phyloP scores from a whole-genome alignment of 2,888 invertebrate species.

The Dioctria rufipes region DNA sequence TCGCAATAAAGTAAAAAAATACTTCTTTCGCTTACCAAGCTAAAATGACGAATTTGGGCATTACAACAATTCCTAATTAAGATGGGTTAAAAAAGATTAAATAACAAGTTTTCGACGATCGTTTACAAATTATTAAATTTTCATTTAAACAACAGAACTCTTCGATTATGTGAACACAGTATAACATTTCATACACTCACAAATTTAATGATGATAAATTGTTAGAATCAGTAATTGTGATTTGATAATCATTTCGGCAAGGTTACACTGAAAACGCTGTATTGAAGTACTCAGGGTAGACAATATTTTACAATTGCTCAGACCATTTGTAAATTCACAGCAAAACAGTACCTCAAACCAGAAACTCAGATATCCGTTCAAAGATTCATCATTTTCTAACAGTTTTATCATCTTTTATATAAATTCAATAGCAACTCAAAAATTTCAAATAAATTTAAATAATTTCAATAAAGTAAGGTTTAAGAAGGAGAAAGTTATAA shows the following conservation, averaged over 20 bases:
- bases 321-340: neutral
- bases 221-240: constrained; percentile 34
- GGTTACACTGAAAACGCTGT: constrained; percentile 9
- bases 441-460: neutral
- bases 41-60: too few species aligned
- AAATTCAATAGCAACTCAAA: constrained; percentile 8
- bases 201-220: neutral
- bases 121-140: too few species aligned
- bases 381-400: constrained; percentile 53
- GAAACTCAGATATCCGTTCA: constrained; percentile 58
- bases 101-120: too few species aligned
- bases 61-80: too few species aligned
- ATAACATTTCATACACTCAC: too few species aligned
- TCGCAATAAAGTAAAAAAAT: too few species aligned
- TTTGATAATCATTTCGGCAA: constrained; percentile 31
- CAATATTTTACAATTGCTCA: constrained; percentile 16
- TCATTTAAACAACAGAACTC: too few species aligned
- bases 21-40: too few species aligned
- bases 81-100: too few species aligned
- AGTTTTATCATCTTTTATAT: constrained; percentile 18
- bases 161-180: too few species aligned
- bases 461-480: neutral
- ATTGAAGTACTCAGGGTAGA: neutral
- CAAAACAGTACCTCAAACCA: constrained; percentile 55
- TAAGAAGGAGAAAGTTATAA: neutral